Evolutionary conservation across 2,888 invertebrate genomes (phyloP), one percentile per base, ranked within the genome.

Genomic region (Helobdella robusta): DNA sequence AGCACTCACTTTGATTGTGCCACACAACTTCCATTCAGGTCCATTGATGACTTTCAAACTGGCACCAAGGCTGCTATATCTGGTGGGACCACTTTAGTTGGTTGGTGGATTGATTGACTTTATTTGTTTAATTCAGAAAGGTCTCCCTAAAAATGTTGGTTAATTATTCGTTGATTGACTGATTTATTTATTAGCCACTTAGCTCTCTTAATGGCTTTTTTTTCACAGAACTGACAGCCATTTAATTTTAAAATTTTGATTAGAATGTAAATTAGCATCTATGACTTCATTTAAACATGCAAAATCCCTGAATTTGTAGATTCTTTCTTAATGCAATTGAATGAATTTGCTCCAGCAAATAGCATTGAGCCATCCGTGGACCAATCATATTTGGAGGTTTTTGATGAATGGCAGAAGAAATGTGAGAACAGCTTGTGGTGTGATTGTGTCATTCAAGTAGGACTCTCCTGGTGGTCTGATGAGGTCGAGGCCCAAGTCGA

Each of bases 71-170:
- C 62, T 48, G 62, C 62, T n/a, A 8, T 62, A 2, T 34, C 30
- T 28, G 62, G 62, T n/a, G 62, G 62, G n/a, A 62, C 62, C 20
- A 62, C 62, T 34, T 28, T 62, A 2, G 50, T 62, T 48, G 62
- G 62, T 62, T 48, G 50, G 32, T 30, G 4, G 18, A 32, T 28
- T n/a, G n/a, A n/a, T n/a, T n/a, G n/a, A n/a, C n/a, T n/a, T n/a
- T n/a, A n/a, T n/a, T n/a, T n/a, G n/a, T n/a, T n/a, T n/a, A n/a
- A n/a, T n/a, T n/a, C n/a, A n/a, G 8, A 56, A 28, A 56, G 56
- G 28, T 30, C 3, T 25, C 32, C 32, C 6, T 56, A 20, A 30
- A n/a, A 5, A 25, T 30, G 56, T n/a, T 56, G n/a, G 28, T 56
- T 1, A 2, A 48, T 48, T 18, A 48, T 8, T 1, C 2, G 25